Base-by-base conservation (phyloP, 2,888 invertebrate species). In the Rhabditophanes sp. region DNA sequence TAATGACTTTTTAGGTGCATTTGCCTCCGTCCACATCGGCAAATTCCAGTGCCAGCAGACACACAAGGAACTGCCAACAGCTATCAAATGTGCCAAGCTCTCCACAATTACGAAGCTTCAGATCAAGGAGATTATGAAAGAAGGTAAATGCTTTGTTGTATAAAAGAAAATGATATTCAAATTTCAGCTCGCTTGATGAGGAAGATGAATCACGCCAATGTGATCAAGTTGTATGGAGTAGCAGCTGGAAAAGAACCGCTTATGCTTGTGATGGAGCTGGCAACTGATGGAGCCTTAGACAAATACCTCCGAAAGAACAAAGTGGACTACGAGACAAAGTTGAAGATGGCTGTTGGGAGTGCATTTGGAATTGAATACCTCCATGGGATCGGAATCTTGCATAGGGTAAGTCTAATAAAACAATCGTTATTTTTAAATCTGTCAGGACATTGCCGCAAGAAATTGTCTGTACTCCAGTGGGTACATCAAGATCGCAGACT, bases 231-330 rank as follows among this genome's bases (percentile, higher is more conserved):
- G 22, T 42, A 48, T 24, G 52, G 52, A n/a, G 50, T 53, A 4
- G 48, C 50, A 4, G 49, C 49, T 7, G 43, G 41, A 11, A 37
- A 41, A 22, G 50, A 53, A 23, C 53, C 53, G 1, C 28, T 53
- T 12, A 50, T 53, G 50, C 43, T 53, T 7, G 39, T 53, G 21
- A 53, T 53, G 53, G 53, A 50, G 20, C 28, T 53, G 34, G 47
- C 42, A 7, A 34, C 37, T 12, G 29, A 42, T 18, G 53, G 53
- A 9, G 49, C 49, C 1, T 35, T 53, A 8, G 49, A 50, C 28
- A 44, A 44, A 15, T 51, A 46, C 26, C 40, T 53, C 22, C 42
- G 41, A 27, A 51, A 53, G 41, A 41, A 42, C 28, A 18, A 11
- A 8, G 15, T 42, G 16, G 9, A 39, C 21, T 30, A 35, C 6